A percentile compares a stretch with the other conserved stretches of the same genome.
These are phyloP conservation scores for Rallus crepitans DNA, from an alignment of 2,797 vertebrate genomes.

Conservation along the genomic window DNA sequence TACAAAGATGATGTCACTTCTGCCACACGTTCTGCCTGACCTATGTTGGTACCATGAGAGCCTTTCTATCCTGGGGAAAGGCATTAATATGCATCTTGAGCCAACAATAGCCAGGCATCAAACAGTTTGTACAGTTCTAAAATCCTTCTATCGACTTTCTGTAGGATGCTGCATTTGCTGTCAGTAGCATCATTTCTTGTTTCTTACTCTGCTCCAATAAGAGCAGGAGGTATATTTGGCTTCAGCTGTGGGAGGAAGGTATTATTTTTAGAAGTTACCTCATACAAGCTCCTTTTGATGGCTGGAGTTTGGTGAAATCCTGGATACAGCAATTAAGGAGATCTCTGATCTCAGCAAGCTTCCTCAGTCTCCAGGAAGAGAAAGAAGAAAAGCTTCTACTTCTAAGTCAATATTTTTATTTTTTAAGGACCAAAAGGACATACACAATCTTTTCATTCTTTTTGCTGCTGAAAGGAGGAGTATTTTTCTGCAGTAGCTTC, in stretches of 20 bases:
- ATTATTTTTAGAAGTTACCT: conserved; percentile 64
- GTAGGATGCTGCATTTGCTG: conserved; percentile 40
- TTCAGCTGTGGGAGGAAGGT: conserved; percentile 50
- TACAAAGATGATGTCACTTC: background rate
- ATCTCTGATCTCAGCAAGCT: conserved; percentile 53
- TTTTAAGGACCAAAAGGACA: background rate
- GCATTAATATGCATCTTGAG: conserved; percentile 24
- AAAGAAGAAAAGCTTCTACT: conserved; percentile 25
- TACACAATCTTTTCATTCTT: background rate
- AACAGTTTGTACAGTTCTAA: background rate
- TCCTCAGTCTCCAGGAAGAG: background rate
- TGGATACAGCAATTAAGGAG: conserved; percentile 53
- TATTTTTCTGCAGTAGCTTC: background rate
- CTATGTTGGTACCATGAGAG: background rate
- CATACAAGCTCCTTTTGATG: conserved; percentile 46
- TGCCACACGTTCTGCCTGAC: conserved; percentile 23
- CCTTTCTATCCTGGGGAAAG: background rate
- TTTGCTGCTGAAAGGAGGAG: background rate
- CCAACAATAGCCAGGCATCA: conserved; percentile 19
- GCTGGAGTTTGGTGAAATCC: conserved; percentile 41
- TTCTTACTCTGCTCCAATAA: conserved; percentile 21
- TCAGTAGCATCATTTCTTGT: background rate
- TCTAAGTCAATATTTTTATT: conserved; percentile 1
- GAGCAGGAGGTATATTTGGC: conserved; percentile 55
- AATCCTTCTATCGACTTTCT: conserved; percentile 14